Conservation (phyloP, 2,888 invertebrate species). For the Drosophila peninsularis region DNA sequence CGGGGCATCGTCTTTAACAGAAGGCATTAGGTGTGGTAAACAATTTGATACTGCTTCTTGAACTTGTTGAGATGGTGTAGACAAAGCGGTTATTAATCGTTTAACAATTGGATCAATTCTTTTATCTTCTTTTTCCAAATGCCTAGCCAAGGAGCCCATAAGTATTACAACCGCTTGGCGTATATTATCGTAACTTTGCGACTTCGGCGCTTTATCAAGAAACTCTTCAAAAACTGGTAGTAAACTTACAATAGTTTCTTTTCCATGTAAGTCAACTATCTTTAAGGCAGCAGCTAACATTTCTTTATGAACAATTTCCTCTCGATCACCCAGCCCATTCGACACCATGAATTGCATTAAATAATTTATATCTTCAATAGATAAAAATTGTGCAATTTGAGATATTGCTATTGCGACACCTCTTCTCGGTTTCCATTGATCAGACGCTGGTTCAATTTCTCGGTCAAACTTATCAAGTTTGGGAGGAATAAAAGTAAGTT, state of each 20-base stretch:
- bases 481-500: slow-evolving; percentile 92
- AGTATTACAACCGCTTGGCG: slow-evolving; percentile 98
- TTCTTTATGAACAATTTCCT: slow-evolving; percentile 91
- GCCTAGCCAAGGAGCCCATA: slow-evolving; percentile 98
- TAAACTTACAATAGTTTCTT: slow-evolving; percentile 90
- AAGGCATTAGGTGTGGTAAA: slow-evolving; percentile 95
- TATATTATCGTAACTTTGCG: slow-evolving; percentile 94
- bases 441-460: slow-evolving; percentile 92
- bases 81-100: slow-evolving; percentile 94
- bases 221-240: slow-evolving; percentile 97
- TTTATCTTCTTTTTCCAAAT: slow-evolving; percentile 95
- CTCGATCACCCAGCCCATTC: slow-evolving; percentile 93
- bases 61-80: slow-evolving; percentile 98
- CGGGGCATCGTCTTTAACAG: slow-evolving; percentile 95
- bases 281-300: slow-evolving; percentile 98
- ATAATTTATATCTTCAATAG: slow-evolving; percentile 88
- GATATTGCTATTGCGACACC: slow-evolving; percentile 94
- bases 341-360: slow-evolving; percentile 94
- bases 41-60: slow-evolving; percentile 99
- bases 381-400: slow-evolving; percentile 89
- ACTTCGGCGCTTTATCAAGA: slow-evolving; percentile 96
- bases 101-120: slow-evolving; percentile 97
- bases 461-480: slow-evolving; percentile 96
- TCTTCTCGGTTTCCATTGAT: slow-evolving; percentile 95
- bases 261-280: slow-evolving; percentile 96